phyloP scores from a whole-genome alignment of 2,888 invertebrate species.

The Prionchulus punctatus region DNA sequence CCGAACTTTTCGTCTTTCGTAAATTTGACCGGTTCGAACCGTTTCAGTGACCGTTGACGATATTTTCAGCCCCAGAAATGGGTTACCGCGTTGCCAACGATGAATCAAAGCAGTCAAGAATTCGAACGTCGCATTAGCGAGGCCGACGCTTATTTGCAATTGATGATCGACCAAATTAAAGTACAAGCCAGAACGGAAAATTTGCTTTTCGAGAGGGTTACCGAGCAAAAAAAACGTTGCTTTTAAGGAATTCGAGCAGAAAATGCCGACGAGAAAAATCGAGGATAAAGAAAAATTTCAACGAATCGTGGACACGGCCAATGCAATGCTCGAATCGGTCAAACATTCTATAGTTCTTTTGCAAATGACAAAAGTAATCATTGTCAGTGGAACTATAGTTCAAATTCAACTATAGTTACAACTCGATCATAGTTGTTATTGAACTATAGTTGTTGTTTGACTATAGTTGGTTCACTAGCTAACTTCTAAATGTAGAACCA shows the following conservation, averaged over 20 bases:
- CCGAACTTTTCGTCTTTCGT: neutral
- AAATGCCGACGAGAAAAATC: neutral
- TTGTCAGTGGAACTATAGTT: no score
- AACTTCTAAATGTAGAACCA: no score
- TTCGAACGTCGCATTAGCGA: conserved; percentile 79
- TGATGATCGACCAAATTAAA: conserved; percentile 79
- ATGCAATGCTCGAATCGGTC: conserved; percentile 86
- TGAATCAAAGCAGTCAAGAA: conserved; percentile 36
- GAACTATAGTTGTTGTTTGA: no score
- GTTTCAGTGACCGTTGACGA: no score
- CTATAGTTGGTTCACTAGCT: no score
- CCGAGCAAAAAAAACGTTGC: no score
- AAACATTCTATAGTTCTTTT: conserved; percentile 95
- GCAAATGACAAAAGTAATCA: conserved; percentile 55
- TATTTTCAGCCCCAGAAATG: neutral
- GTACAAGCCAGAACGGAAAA: no score
- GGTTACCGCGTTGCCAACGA: neutral
- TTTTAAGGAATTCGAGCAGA: conserved; percentile 1
- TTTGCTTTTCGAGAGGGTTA: no score
- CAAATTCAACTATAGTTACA: no score
- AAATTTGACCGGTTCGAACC: neutral
- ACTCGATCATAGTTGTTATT: no score
- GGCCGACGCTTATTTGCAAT: conserved; percentile 84
- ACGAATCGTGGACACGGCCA: conserved; percentile 33
- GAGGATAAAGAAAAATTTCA: conserved; percentile 4